Evolutionary conservation across 2,113 vertebrate species (phyloP), one percentile per base, ranked within the genome.

Genomic region (Halichoeres trimaculatus): DNA sequence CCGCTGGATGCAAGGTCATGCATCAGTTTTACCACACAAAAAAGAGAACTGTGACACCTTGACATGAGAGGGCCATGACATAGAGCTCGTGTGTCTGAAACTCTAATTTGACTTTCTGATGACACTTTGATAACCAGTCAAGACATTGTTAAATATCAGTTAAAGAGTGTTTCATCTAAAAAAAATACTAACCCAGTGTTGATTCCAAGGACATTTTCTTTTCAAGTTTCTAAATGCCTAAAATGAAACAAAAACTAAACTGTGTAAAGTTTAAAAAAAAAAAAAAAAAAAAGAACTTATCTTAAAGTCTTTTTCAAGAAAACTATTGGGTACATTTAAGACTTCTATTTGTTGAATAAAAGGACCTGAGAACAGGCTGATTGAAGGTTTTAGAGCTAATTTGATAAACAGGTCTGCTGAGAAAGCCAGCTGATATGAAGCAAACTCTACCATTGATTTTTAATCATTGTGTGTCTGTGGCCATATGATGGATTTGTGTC

Each of bases 1-100:
- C 13, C 43, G 55, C 12, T 58, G 40, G 6, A 23, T 40, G 23
- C 2, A 6, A 10, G 26, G 16, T 48, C 51, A 53, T 62, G 56
- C 23, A 1, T 12, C 24, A 55, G 35, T 61, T 23, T 45, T 43
- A 23, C 14, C 63, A 13, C 19, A 16, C 36, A 14, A n/a, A 34
- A 52, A 17, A 58, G 20, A 14, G 13, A 24, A 34, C 52, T 24
- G 4, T 26, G 6, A 2, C 34, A 9, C 5, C 36, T 36, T 17
- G 30, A 54, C 50, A 23, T 50, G 24, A 26, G 16, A 43, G 53
- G 69, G 23, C 58, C 48, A 26, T 45, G 35, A 13, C 47, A 3
- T 20, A 55, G 24, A 22, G 17, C 20, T 22, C 56, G n/a, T 59
- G 24, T 71, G 55, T 55, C 23, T 9, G 5, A 43, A 63, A 62